Evolutionary conservation across 1,140 invertebrate species (phyloP).

Genomic region (Ceratina japonica): DNA sequence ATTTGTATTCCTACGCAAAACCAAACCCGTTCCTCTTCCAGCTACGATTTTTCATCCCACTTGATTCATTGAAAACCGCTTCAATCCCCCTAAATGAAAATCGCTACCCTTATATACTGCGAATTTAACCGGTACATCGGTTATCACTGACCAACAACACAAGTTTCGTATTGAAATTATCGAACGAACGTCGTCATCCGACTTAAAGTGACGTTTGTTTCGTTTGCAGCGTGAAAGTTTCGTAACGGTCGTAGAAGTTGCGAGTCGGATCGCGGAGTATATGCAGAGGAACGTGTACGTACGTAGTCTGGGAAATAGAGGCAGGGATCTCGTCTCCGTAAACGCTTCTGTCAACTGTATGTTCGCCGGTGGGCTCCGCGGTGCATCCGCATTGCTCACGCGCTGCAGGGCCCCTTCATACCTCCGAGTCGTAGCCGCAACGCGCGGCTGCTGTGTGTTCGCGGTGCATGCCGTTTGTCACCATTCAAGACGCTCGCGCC

Average conservation of each 20-base stretch:
- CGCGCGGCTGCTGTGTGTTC: slow-evolving; percentile 60
- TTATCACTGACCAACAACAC: too few species aligned
- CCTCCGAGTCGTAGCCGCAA: slow-evolving; percentile 52
- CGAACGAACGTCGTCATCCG: too few species aligned
- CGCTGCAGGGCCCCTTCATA: slow-evolving; percentile 56
- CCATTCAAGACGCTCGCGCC: slow-evolving; percentile 62
- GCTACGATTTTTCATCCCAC: not conserved
- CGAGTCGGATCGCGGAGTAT: too few species aligned
- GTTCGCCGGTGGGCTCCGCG: slow-evolving; percentile 43
- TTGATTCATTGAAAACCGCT: too few species aligned
- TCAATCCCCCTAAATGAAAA: too few species aligned
- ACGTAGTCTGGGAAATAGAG: not conserved
- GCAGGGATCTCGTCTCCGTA: slow-evolving; percentile 55
- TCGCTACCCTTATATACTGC: not conserved
- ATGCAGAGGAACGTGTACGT: not conserved
- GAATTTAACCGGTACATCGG: not conserved
- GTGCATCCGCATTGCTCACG: slow-evolving; percentile 65
- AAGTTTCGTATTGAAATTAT: too few species aligned
- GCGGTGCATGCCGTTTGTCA: slow-evolving; percentile 66
- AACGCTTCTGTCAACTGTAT: slow-evolving; percentile 65
- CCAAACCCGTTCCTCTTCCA: not conserved
- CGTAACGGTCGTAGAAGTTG: too few species aligned
- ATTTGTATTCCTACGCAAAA: slow-evolving; percentile 18
- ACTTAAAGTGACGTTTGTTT: too few species aligned
- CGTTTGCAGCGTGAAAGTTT: too few species aligned